Evolutionary conservation across 2,888 invertebrate species (phyloP).

Genomic region (Ochropleura plecta): DNA sequence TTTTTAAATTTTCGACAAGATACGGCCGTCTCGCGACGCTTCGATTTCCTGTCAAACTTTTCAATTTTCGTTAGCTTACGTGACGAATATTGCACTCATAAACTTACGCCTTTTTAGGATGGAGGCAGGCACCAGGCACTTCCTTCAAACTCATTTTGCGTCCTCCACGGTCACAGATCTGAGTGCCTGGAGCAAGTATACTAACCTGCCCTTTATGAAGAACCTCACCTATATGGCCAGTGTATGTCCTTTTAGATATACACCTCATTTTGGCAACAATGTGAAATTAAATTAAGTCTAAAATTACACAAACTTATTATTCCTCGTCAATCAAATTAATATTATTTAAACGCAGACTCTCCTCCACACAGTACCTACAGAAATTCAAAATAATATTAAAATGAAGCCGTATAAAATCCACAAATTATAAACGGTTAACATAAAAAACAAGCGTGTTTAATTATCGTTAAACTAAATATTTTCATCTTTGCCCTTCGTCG

Average conservation of each 20-base stretch:
- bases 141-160: background rate
- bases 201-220: background rate
- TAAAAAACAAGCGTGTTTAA: background rate
- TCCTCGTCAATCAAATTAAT: background rate
- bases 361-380: background rate
- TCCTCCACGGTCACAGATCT: background rate
- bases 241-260: background rate
- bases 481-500: slow-evolving; percentile 13
- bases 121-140: background rate
- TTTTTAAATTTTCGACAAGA: slow-evolving; percentile 36
- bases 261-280: background rate
- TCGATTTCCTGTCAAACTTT: slow-evolving; percentile 43
- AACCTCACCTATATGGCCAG: background rate
- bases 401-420: background rate
- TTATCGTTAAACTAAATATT: background rate
- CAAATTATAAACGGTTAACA: background rate
- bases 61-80: slow-evolving; percentile 26
- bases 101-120: background rate
- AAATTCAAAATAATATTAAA: background rate
- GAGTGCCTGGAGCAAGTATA: background rate
- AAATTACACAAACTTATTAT: background rate
- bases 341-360: background rate
- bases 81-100: background rate
- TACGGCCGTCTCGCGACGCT: background rate
- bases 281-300: background rate